phyloP scores from a whole-genome alignment of 2,113 vertebrate species.

The Capricornis sumatraensis region DNA sequence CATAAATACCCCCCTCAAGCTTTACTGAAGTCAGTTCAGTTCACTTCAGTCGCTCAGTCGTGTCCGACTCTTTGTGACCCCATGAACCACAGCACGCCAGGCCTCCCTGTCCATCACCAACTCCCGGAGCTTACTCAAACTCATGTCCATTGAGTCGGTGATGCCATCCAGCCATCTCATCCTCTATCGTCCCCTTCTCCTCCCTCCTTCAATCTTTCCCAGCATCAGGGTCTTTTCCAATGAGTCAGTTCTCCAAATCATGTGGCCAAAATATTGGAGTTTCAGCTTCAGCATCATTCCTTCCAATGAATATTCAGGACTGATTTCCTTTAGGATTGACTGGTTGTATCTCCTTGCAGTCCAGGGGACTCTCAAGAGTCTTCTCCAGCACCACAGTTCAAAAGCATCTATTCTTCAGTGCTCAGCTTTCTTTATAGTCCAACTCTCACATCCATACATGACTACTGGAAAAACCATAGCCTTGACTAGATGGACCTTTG shows the following conservation, averaged over 20 bases:
- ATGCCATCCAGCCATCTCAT: neutral
- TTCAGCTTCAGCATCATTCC: neutral
- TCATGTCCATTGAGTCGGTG: neutral
- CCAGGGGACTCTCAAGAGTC: neutral
- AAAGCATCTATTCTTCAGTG: neutral
- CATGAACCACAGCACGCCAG: neutral
- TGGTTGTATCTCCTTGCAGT: neutral
- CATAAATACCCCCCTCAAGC: too few relatives aligned
- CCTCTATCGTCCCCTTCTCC: neutral
- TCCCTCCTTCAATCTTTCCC: neutral
- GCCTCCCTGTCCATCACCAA: neutral
- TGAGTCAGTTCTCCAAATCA: neutral
- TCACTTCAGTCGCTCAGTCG: accelerated
- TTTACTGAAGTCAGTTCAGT: neutral
- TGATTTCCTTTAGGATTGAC: neutral
- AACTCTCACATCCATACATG: neutral
- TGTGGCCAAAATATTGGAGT: neutral
- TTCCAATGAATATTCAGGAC: neutral
- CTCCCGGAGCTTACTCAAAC: neutral
- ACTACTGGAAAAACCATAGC: neutral
- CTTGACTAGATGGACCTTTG: neutral
- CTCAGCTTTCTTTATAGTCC: neutral
- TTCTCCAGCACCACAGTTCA: neutral
- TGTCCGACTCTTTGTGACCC: neutral
- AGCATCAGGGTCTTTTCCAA: neutral